Evolutionary conservation across 2,888 invertebrate genomes (phyloP).

Genomic region (Microlaimidae sp.): DNA sequence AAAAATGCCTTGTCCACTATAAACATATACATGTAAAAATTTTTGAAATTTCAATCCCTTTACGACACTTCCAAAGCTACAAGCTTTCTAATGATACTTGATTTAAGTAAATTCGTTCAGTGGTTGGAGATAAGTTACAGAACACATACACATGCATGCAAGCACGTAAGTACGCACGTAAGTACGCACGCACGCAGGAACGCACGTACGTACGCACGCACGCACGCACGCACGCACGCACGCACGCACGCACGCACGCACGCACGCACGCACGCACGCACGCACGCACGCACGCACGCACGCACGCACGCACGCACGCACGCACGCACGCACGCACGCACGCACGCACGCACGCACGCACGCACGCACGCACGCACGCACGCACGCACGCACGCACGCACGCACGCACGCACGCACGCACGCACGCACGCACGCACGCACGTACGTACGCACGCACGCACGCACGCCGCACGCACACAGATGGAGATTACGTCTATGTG

Average conservation of each 20-base stretch:
- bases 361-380: constrained; percentile 6
- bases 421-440: constrained; percentile 9
- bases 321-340: constrained; percentile 7
- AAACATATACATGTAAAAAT: too few relatives aligned
- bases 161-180: too few relatives aligned
- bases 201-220: constrained; percentile 10
- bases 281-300: constrained; percentile 8
- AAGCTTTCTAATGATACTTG: too few relatives aligned
- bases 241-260: constrained; percentile 7
- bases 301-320: constrained; percentile 8
- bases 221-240: constrained; percentile 6
- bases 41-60: too few relatives aligned
- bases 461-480: too few relatives aligned
- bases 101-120: too few relatives aligned
- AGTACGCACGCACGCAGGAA: too few relatives aligned
- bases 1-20: too few relatives aligned
- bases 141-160: too few relatives aligned
- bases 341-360: constrained; percentile 7
- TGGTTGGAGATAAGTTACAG: too few relatives aligned
- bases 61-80: too few relatives aligned
- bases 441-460: constrained; percentile 5
- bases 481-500: too few relatives aligned
- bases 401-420: constrained; percentile 8
- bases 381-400: constrained; percentile 7
- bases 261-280: constrained; percentile 8